Evolutionary conservation across 2,113 vertebrate species (phyloP).

Genomic region (Pteronura brasiliensis): DNA sequence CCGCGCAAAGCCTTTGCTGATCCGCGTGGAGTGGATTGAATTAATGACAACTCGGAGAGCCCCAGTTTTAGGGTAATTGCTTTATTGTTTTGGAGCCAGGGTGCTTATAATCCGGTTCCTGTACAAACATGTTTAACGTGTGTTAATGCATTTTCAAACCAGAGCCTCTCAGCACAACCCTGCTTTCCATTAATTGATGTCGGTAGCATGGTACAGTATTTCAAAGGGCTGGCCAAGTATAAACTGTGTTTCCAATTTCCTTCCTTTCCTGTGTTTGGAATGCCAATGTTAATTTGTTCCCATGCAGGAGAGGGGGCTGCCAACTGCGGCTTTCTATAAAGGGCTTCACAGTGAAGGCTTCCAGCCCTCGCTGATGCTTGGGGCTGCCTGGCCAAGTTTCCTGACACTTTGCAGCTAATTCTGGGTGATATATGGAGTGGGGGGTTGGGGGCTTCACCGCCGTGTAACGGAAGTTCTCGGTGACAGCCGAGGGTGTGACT

Average conservation of each 20-base stretch:
- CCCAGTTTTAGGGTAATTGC: conserved; percentile 83
- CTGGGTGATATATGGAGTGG: conserved; percentile 71
- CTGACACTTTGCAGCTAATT: conserved; percentile 81
- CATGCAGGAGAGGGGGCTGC: conserved; percentile 84
- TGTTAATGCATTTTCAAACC: conserved; percentile 89
- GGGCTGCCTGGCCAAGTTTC: conserved; percentile 77
- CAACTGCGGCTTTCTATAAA: conserved; percentile 85
- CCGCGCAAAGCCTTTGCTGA: conserved; percentile 77
- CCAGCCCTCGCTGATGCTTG: conserved; percentile 79
- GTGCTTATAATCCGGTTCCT: conserved; percentile 86
- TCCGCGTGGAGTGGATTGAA: conserved; percentile 79
- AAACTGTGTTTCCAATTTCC: conserved; percentile 90
- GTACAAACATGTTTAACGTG: conserved; percentile 90
- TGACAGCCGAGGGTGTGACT: conserved; percentile 69
- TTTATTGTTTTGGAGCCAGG: conserved; percentile 87
- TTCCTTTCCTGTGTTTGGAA: conserved; percentile 89
- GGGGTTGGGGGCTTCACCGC: conserved; percentile 43
- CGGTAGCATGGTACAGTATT: conserved; percentile 90
- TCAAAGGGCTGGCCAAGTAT: conserved; percentile 89
- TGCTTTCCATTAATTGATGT: conserved; percentile 91
- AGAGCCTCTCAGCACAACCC: conserved; percentile 84
- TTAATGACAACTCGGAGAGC: conserved; percentile 81
- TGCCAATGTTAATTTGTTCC: conserved; percentile 91
- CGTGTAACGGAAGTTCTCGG: conserved; percentile 61
- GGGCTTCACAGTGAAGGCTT: conserved; percentile 78